phyloP scores from a whole-genome alignment of 2,797 vertebrate genomes.

The Sorex maritimensis region DNA sequence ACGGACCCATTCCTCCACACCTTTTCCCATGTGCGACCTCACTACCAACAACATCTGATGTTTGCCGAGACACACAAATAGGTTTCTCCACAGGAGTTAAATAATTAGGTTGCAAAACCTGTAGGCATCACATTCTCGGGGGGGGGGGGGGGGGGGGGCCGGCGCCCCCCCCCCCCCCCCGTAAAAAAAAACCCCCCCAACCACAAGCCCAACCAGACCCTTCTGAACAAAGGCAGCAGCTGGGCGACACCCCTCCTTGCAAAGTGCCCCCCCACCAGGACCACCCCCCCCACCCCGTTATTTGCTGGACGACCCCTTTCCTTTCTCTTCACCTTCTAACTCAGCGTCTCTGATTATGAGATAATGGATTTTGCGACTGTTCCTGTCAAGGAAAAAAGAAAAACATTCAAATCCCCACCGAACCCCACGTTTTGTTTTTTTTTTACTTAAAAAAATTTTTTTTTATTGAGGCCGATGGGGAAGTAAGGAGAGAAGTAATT shows the following conservation, averaged over 20 bases:
- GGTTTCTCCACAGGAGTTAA: constrained; percentile 53
- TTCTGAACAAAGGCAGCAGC: constrained; percentile 80
- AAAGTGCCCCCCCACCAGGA: not conserved
- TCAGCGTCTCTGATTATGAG: constrained; percentile 74
- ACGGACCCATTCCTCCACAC: constrained; percentile 67
- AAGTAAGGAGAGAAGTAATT: constrained; percentile 90
- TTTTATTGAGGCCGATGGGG: constrained; percentile 87
- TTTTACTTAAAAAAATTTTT: constrained; percentile 64
- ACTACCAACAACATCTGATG: not conserved
- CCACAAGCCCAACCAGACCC: constrained; percentile 53
- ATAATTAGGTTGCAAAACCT: constrained; percentile 66
- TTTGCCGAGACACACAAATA: not conserved
- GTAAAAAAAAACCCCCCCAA: constrained; percentile 13
- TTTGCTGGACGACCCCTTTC: constrained; percentile 59
- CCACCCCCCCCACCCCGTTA: not conserved
- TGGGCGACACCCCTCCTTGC: constrained; percentile 23
- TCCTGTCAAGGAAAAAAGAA: not conserved
- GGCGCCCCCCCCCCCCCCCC: not conserved
- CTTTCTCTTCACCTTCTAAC: constrained; percentile 68
- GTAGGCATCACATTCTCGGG: constrained; percentile 64
- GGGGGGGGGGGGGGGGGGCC: no score
- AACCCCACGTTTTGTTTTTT: constrained; percentile 77
- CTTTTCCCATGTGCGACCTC: constrained; percentile 66
- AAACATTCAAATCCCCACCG: constrained; percentile 12
- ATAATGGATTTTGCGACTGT: constrained; percentile 78